These are phyloP conservation scores for Pyralis farinalis DNA, from an alignment of 2,888 invertebrate species.

Conservation along the genomic window DNA sequence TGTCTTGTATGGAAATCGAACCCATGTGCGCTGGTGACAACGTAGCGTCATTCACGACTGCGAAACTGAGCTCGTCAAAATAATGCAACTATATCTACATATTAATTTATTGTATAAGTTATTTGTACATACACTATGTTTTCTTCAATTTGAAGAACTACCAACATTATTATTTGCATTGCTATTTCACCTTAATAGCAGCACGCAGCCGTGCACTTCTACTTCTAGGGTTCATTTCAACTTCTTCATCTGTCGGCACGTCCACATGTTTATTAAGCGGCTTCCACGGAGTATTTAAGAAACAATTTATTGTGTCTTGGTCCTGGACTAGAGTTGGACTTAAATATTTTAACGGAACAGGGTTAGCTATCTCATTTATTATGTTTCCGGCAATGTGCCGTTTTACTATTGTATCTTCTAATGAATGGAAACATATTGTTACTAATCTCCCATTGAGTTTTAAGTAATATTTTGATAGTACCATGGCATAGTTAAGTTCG, in stretches of 20 bases:
- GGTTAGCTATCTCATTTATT: conserved; percentile 86
- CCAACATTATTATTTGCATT: not conserved
- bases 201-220: conserved; percentile 94
- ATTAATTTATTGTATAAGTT: conserved; percentile 14
- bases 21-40: no score
- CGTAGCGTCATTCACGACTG: no score
- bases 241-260: conserved; percentile 86
- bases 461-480: conserved; percentile 88
- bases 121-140: not conserved
- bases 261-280: conserved; percentile 91
- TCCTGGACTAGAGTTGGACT: conserved; percentile 83
- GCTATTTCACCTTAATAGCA: conserved; percentile 85
- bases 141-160: no score
- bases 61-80: no score
- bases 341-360: conserved; percentile 86
- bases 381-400: conserved; percentile 91
- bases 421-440: conserved; percentile 94
- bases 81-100: conserved; percentile 12
- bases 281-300: conserved; percentile 87
- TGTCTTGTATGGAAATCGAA: no score
- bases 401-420: conserved; percentile 97
- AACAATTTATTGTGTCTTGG: conserved; percentile 79
- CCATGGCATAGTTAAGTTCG: conserved; percentile 94
- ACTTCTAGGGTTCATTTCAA: conserved; percentile 90
- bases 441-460: conserved; percentile 90